These are phyloP conservation scores for Calidris pugnax DNA, from an alignment of 2,113 vertebrate species.

Conservation along the genomic window DNA sequence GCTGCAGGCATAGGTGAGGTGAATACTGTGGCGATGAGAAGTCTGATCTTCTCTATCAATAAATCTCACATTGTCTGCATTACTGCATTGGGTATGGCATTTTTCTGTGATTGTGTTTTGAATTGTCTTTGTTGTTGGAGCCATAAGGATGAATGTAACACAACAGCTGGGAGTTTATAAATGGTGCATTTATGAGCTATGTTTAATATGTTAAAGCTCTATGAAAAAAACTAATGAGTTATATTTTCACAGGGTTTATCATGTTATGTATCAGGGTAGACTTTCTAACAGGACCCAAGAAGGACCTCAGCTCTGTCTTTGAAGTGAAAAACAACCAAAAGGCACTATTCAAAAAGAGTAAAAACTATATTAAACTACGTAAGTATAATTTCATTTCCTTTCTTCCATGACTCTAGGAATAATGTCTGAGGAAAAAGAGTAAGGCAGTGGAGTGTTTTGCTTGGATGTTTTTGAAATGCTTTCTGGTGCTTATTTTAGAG, in stretches of 20 bases:
- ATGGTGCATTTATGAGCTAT: not conserved
- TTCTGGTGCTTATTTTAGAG: not conserved
- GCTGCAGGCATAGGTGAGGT: not conserved
- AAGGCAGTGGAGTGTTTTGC: not conserved
- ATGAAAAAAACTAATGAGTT: not conserved
- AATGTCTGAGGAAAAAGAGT: not conserved
- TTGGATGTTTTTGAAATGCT: not conserved
- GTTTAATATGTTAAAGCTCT: not conserved
- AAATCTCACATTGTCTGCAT: not conserved
- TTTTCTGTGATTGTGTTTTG: not conserved
- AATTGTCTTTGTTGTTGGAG: not conserved
- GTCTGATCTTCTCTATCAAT: not conserved
- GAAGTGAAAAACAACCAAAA: constrained; percentile 68
- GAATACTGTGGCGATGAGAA: not conserved
- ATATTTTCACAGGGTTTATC: constrained; percentile 64
- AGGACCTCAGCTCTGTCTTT: constrained; percentile 56
- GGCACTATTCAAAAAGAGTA: constrained; percentile 56
- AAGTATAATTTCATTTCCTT: constrained; percentile 64
- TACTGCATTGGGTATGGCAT: not conserved
- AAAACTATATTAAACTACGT: constrained; percentile 68
- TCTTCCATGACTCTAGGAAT: not conserved
- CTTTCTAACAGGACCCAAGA: constrained; percentile 55
- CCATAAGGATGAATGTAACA: not conserved
- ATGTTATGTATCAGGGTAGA: constrained; percentile 68
- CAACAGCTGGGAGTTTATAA: not conserved